Conservation (phyloP, 2,888 invertebrate genomes). For the Conomelus anceps region DNA sequence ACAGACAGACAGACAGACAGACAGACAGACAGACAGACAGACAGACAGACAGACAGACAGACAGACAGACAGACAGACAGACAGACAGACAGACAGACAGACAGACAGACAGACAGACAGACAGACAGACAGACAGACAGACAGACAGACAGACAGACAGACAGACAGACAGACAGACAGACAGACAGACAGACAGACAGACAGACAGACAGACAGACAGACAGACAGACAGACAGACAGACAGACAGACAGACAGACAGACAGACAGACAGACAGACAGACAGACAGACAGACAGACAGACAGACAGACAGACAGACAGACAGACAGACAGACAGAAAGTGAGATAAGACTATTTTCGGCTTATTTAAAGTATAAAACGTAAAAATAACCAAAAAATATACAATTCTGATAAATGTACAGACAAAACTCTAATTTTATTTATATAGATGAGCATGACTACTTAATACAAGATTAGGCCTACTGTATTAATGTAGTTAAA, state of each 20-base stretch:
- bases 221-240: conserved; percentile 27
- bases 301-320: conserved; percentile 26
- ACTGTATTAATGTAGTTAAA: too few relatives aligned
- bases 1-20: conserved; percentile 22
- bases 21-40: conserved; percentile 20
- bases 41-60: conserved; percentile 24
- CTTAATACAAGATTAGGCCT: too few relatives aligned
- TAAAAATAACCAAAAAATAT: too few relatives aligned
- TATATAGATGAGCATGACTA: too few relatives aligned
- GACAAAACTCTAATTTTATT: too few relatives aligned
- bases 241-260: conserved; percentile 23
- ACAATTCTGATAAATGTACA: too few relatives aligned
- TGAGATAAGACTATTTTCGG: too few relatives aligned
- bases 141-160: conserved; percentile 26
- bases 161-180: conserved; percentile 26
- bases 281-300: conserved; percentile 26
- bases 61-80: conserved; percentile 24
- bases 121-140: conserved; percentile 25
- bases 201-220: conserved; percentile 26
- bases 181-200: conserved; percentile 25
- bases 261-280: conserved; percentile 26
- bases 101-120: conserved; percentile 25
- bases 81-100: conserved; percentile 22
- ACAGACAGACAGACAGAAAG: too few relatives aligned
- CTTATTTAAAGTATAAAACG: too few relatives aligned